Base-by-base conservation (phyloP, 2,888 invertebrate species). In the Diaphora mendica region DNA sequence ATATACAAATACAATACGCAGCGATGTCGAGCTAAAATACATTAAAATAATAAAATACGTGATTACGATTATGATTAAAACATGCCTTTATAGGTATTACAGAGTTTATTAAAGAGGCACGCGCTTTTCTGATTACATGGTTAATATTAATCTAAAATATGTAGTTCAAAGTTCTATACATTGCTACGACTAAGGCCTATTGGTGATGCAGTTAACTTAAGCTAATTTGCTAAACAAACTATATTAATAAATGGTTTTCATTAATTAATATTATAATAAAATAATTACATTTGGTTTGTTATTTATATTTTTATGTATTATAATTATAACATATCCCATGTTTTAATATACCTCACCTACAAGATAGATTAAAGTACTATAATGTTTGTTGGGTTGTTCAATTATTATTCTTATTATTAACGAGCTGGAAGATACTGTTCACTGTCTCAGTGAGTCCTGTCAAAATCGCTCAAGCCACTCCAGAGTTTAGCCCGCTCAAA, bases 161-260 rank as follows among this genome's bases (percentile, higher is more conserved):
- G 44, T 70, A 59, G 26, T 62, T 30, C 30, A 30, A 59, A 59
- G 4, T 7, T 15, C 15, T 59, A 11, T 30, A 59, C 59, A 59
- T 59, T 72, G 67, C 81, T 82, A 82, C 81, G 72, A 77, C 79
- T 83, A 82, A 83, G 83, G 82, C 82, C 73, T 80, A 74, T 78
- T 55, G 81, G 83, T 82, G 81, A 83, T 83, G 81, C 83, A 80
- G 74, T 65, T 72, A 82, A 78, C 75, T 82, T 80, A 81, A 79
- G 71, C 79, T 81, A 70, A 75, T 59, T 13, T 73, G 79, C 80
- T 76, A 69, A 71, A 78, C 48, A 70, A 82, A 75, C 67, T 74
- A 72, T 42, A 72, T 64, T 72, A 74, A 78, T 48, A 69, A 72
- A 72, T 64, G 17, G 51, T 68, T 68, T 73, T 67, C 48, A 71